Percentiles rank a stretch among this genome's conserved stretches.
Evolutionary conservation across 1,140 invertebrate species (phyloP).

Genomic region (Drosophila lowei): DNA sequence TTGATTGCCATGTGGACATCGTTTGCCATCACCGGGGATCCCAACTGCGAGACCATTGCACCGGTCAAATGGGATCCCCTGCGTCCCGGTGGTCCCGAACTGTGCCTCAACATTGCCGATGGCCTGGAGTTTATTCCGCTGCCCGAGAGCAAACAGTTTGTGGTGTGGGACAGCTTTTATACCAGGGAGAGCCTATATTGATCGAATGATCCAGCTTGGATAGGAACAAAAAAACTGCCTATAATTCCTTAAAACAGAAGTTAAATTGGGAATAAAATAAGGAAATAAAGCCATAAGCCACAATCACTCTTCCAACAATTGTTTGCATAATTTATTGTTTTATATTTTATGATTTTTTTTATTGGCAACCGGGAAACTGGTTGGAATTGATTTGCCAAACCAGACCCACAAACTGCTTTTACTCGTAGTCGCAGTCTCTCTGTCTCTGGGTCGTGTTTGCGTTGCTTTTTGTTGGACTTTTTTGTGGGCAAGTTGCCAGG

Average conservation of each 20-base stretch:
- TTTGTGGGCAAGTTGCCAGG: constrained; percentile 32
- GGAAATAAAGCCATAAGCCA: constrained; percentile 12
- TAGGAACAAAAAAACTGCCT: not conserved
- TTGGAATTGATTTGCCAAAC: constrained; percentile 47
- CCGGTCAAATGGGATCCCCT: constrained; percentile 65
- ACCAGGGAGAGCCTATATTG: constrained; percentile 61
- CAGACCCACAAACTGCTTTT: not conserved
- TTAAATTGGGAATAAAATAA: no score
- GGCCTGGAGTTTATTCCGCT: constrained; percentile 72
- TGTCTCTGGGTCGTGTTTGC: constrained; percentile 42
- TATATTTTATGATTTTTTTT: constrained; percentile 16
- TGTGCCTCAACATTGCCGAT: constrained; percentile 82
- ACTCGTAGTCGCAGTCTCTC: constrained; percentile 4
- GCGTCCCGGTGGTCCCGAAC: constrained; percentile 47
- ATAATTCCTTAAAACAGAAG: not conserved
- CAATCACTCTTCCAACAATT: constrained; percentile 2
- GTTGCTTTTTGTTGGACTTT: constrained; percentile 40
- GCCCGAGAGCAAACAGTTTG: constrained; percentile 83
- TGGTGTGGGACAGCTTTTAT: constrained; percentile 83
- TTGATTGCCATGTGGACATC: constrained; percentile 82
- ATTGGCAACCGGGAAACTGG: constrained; percentile 29
- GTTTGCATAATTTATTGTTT: constrained; percentile 15
- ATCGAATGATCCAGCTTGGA: not conserved
- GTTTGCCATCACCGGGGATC: constrained; percentile 80
- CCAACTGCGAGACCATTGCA: constrained; percentile 55